Base-by-base conservation (phyloP, 1,140 invertebrate genomes). In the Tetramorium alpestre region DNA sequence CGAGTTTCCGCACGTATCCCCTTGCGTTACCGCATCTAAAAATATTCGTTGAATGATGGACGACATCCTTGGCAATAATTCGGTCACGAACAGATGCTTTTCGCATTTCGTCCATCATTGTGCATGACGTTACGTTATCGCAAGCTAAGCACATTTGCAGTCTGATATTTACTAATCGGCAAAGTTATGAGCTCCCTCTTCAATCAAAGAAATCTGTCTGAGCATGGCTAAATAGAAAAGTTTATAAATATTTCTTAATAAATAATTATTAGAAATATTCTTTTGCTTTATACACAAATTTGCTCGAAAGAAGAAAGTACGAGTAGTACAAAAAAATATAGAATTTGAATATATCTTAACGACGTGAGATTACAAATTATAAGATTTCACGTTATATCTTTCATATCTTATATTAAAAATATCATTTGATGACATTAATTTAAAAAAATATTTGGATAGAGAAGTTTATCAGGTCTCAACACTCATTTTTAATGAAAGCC, bases 341-440 rank as follows among this genome's bases (percentile, higher is more conserved):
- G 7, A 16, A 10, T 54, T 22, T 41, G 54, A 80, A 80, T 54
- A 13, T 41, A 78, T n/a, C 56, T 69, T 54, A 56, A 81, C 1
- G 33, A 54, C 22, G 8, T 25, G 38, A 44, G 18, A 18, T 76
- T 62, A 49, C 13, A 22, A 16, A 47, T 75, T 47, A 41, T 47
- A 38, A 75, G 33, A 93, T 92, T 93, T 92, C 11, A 47, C 47
- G 3, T 47, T 3, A 47, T 13, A 33, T 33, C 33, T 33, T 33
- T 33, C 33, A 33, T 47, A 11, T 47, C 33, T 22, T 84, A 28
- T 70, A 90, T 69, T 90, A 93, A 94, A 93, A 93, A 92, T 93
- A 92, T 89, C 85, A 41, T 92, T 90, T 93, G 93, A 94, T 94
- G 94, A 93, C 93, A 94, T 91, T 91, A 90, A 93, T 51, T 3